Evolutionary conservation across 2,113 vertebrate genomes (phyloP).

Genomic region (Rhynchopsitta pachyrhyncha): DNA sequence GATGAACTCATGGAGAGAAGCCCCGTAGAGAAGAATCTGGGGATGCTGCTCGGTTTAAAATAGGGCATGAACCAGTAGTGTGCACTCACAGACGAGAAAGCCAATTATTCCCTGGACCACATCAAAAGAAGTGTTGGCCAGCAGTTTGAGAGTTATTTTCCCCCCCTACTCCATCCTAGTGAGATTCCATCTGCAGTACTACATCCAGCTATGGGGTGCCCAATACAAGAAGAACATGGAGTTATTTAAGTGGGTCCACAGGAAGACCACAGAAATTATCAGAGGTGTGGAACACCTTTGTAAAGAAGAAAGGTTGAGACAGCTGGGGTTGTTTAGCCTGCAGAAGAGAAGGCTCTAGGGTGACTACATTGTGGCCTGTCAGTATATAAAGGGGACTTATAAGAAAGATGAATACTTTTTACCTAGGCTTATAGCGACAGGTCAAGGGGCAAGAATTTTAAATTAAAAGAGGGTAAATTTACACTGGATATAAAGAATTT

Average conservation of each 20-base stretch:
- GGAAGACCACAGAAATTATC: neutral
- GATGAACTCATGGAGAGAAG: neutral
- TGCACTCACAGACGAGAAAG: neutral
- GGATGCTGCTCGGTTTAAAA: neutral
- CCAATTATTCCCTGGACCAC: neutral
- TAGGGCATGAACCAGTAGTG: neutral
- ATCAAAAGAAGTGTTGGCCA: neutral
- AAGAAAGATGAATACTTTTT: neutral
- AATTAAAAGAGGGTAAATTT: neutral
- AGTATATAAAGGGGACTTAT: neutral
- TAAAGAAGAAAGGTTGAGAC: neutral
- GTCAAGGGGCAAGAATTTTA: neutral
- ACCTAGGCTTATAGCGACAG: neutral
- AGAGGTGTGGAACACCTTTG: neutral
- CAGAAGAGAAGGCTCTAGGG: neutral
- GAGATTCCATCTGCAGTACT: neutral
- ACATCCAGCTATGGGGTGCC: rapidly evolving
- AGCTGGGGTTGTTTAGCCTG: rapidly evolving
- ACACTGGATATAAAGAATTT: neutral
- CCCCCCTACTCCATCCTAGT: rapidly evolving
- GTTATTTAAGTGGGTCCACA: neutral
- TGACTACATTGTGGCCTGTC: neutral
- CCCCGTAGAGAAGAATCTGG: neutral
- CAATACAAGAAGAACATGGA: neutral
- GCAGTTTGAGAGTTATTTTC: rapidly evolving